These are phyloP conservation scores for Chromoteleia sp. DNA, from an alignment of 2,888 invertebrate genomes.

Conservation along the genomic window DNA sequence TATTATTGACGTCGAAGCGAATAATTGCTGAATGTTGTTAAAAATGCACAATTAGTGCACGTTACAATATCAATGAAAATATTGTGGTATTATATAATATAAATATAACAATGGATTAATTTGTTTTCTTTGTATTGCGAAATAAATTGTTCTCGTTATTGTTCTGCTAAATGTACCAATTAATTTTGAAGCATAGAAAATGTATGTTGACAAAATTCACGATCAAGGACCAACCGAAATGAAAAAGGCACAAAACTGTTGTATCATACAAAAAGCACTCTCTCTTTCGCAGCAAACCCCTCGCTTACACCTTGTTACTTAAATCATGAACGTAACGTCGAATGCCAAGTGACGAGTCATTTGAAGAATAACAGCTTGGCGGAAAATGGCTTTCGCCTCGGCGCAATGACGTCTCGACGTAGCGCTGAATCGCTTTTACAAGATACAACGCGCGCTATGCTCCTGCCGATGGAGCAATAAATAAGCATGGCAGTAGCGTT, in stretches of 20 bases:
- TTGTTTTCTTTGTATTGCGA: no score
- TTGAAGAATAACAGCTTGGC: constrained; percentile 60
- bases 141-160: no score
- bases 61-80: no score
- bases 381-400: constrained; percentile 56
- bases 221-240: background rate
- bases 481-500: constrained; percentile 68
- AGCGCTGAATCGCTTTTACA: constrained; percentile 51
- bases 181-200: no score
- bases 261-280: constrained; percentile 5
- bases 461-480: constrained; percentile 70
- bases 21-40: no score
- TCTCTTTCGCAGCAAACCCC: background rate
- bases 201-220: no score
- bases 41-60: no score
- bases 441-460: constrained; percentile 53
- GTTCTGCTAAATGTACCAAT: no score
- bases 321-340: constrained; percentile 52
- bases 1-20: no score
- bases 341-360: constrained; percentile 60
- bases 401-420: constrained; percentile 26
- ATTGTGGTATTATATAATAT: no score
- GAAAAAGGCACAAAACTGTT: background rate
- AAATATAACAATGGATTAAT: no score
- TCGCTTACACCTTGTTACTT: constrained; percentile 54